These are phyloP conservation scores for Zapus hudsonius DNA, from an alignment of 2,113 vertebrate genomes.

Conservation along the genomic window DNA sequence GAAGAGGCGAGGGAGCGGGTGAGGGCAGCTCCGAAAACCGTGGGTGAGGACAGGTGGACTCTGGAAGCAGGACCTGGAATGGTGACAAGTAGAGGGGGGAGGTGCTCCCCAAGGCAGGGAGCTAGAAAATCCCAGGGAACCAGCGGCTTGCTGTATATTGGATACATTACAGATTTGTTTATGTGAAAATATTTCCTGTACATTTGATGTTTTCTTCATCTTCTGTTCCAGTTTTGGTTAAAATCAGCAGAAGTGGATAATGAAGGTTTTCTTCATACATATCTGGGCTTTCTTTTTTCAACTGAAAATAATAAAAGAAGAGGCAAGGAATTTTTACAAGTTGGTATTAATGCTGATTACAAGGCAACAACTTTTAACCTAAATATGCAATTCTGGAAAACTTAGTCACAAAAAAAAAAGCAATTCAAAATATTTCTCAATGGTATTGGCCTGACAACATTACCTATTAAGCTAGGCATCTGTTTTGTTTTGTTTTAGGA, in stretches of 20 bases:
- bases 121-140: neutral
- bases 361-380: conserved; percentile 37
- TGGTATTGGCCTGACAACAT: neutral
- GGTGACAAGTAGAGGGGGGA: neutral
- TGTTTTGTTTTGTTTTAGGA: neutral
- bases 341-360: conserved; percentile 13
- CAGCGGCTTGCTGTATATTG: neutral
- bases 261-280: conserved; percentile 96
- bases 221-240: conserved; percentile 89
- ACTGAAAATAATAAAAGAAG: conserved; percentile 87
- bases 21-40: neutral
- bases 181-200: neutral
- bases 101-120: neutral
- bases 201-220: conserved; percentile 44
- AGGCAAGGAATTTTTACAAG: conserved; percentile 67
- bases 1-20: neutral
- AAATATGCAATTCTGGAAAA: conserved; percentile 47
- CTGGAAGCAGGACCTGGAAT: neutral
- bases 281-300: conserved; percentile 92
- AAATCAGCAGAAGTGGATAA: conserved; percentile 93
- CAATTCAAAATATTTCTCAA: neutral
- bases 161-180: neutral
- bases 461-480: neutral
- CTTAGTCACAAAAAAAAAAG: conserved; percentile 43
- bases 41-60: neutral